Base-by-base conservation (phyloP, 2,113 vertebrate species). In the Cyanoderma ruficeps region DNA sequence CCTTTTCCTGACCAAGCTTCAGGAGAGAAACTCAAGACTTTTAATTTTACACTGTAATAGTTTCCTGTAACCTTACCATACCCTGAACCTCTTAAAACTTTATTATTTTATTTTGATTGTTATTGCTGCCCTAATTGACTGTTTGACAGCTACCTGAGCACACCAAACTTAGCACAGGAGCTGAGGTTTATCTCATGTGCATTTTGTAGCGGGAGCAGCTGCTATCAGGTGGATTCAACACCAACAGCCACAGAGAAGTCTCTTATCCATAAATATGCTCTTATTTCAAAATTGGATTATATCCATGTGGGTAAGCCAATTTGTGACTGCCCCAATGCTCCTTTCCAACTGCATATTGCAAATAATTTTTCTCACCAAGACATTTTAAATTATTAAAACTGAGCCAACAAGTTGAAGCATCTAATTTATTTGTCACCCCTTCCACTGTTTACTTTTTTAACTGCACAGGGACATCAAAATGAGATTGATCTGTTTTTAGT, bases 371-470 rank as follows among this genome's bases (percentile, higher is more conserved):
- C 71, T 95, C 90, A 39, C 71, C 8, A 44, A 86, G 75, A 56
- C 60, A 24, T 44, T 88, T 85, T 90, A 70, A 93, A 90, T 96
- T 94, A 93, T 85, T 93, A 90, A 95, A 95, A 59, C 47, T 41
- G 82, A 59, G 33, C 93, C 92, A 94, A 56, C 87, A 94, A 86
- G 44, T 61, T 8, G 30, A 83, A 69, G 70, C 80, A 79, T 64
- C 81, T 79, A 83, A 94, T 81, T 79, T 87, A 82, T 65, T 91
- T 81, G 94, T 94, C 87, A 75, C 64, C 55, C 55, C 33, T 90
- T 85, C 24, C 2, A 4, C 39, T 94, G 84, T 97, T 94, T 93
- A 55, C 87, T 91, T 93, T 92, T 76, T 84, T 88, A 80, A 90
- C 75, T 74, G 84, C 37, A 17, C 1, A 6, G 87, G 82, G 63